These are phyloP conservation scores for Glaucomys volans DNA, from an alignment of 2,113 vertebrate genomes.

Conservation along the genomic window DNA sequence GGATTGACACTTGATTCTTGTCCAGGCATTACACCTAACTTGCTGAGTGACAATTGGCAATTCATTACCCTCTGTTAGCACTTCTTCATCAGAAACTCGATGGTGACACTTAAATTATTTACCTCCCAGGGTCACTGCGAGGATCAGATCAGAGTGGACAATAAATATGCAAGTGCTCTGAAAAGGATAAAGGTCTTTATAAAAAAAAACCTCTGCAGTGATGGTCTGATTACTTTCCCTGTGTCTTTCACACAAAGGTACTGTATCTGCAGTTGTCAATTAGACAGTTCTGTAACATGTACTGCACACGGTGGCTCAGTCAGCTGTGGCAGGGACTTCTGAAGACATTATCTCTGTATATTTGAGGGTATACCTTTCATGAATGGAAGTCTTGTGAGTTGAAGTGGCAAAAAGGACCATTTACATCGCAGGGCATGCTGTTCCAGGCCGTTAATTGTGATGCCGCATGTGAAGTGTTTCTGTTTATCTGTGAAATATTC, in stretches of 20 bases:
- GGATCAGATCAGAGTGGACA: not conserved
- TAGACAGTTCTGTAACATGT: not conserved
- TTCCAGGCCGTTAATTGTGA: not conserved
- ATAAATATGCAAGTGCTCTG: not conserved
- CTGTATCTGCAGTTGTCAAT: not conserved
- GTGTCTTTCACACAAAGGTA: not conserved
- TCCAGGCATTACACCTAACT: not conserved
- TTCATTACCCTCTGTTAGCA: not conserved
- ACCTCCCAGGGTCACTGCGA: not conserved
- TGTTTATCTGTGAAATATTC: not conserved
- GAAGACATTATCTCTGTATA: not conserved
- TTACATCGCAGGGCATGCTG: not conserved
- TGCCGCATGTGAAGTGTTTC: not conserved
- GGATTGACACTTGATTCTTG: not conserved
- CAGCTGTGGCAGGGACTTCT: not conserved
- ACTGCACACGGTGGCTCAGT: rapidly evolving
- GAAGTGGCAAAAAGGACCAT: not conserved
- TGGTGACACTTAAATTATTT: not conserved
- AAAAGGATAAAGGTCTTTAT: not conserved
- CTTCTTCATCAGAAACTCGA: not conserved
- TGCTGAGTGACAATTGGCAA: not conserved
- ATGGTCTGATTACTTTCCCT: not conserved
- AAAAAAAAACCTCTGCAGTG: not conserved
- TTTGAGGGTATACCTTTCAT: not conserved
- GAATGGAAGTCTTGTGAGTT: not conserved